Evolutionary conservation across 2,888 invertebrate genomes (phyloP), one percentile per base, ranked within the genome.

Genomic region (Tyria jacobaeae): DNA sequence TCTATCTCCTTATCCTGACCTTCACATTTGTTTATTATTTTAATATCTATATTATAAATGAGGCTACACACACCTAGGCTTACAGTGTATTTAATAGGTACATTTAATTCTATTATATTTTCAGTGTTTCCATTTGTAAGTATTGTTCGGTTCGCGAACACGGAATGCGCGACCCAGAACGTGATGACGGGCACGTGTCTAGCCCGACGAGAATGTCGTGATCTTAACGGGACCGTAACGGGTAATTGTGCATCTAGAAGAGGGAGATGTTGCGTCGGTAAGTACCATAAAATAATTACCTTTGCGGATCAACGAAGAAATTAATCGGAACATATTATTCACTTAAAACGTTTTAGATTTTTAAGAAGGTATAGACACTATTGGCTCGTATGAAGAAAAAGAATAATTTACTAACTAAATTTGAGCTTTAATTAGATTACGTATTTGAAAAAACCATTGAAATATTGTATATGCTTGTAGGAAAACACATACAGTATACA

Each of bases 261-360:
- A 78, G 98, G 97, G 3, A 95, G 96, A 61, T 98, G 98, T 84
- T 98, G 98, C 83, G 95, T 97, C 65, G 96, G 98, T 98, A 92
- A 95, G 96, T 94, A 69, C 12, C 25, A 31, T 3, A 21, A 35
- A 21, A 35, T 52, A 17, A 54, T 41, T 54, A n/a, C 51, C 35
- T 17, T 17, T 35, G n/a, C 49, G 27, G 14, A 35, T 51, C 31
- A 5, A 51, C 21, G 34, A 35, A 7, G 34, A 15, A 51, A 21
- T 17, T 27, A 17, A 44, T 54, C 51, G 6, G 14, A 50, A n/a
- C n/a, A 34, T 34, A 34, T 34, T 14, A 31, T 9, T 17, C 5
- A 14, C 34, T 9, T n/a, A n/a, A n/a, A n/a, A n/a, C n/a, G n/a
- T n/a, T n/a, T n/a, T n/a, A n/a, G n/a, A n/a, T n/a, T n/a, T n/a